These are phyloP conservation scores for Synanthedon myopaeformis DNA, from an alignment of 2,888 invertebrate species.

Conservation along the genomic window DNA sequence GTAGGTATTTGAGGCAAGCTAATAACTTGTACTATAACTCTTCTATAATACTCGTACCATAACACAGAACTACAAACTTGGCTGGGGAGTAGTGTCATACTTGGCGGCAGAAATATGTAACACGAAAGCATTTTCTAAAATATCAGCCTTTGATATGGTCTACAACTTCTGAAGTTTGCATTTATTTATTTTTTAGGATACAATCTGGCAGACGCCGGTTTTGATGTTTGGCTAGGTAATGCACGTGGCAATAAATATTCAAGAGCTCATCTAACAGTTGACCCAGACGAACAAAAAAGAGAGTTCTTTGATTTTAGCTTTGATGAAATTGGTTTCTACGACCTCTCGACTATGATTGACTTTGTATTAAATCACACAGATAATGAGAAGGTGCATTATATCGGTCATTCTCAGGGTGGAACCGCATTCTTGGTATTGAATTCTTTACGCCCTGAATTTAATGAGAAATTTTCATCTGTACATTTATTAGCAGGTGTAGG, in stretches of 20 bases:
- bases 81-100: no score
- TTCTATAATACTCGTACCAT: no score
- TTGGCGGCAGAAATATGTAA: no score
- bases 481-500: conserved; percentile 48
- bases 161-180: no score
- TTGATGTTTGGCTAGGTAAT: conserved; percentile 87
- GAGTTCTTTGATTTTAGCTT: conserved; percentile 47
- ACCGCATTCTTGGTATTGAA: conserved; percentile 37
- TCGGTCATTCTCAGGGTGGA: conserved; percentile 57
- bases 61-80: no score
- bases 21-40: no score
- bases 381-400: conserved; percentile 35
- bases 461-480: conserved; percentile 35
- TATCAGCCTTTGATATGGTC: no score
- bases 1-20: no score
- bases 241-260: conserved; percentile 81
- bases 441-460: conserved; percentile 37
- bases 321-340: conserved; percentile 44
- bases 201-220: conserved; percentile 75
- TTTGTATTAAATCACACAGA: conserved; percentile 31
- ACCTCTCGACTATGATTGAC: conserved; percentile 47
- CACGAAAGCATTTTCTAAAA: no score
- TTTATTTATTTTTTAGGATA: conserved; percentile 25
- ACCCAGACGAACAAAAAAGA: conserved; percentile 30
- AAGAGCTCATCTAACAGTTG: conserved; percentile 58